A percentile compares a stretch with the other conserved stretches of the same genome.
Conservation (phyloP, 1,140 invertebrate species). For the Drosophila nannoptera region DNA sequence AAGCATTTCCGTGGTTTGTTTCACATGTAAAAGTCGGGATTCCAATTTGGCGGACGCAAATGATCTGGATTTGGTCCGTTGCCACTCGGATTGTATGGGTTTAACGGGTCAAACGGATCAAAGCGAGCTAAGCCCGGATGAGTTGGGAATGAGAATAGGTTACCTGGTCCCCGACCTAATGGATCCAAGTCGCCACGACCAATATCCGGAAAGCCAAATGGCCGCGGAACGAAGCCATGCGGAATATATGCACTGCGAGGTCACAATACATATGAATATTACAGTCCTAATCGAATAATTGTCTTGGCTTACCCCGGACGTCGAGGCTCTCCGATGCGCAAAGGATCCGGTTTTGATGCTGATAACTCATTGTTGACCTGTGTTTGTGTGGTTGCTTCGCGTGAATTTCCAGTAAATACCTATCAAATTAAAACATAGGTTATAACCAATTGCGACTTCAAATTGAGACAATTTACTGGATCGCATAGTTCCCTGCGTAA, state of each 20-base stretch:
- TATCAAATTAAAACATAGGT: background rate
- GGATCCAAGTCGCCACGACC: constrained; percentile 88
- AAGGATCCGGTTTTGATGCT: constrained; percentile 37
- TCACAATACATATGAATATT: background rate
- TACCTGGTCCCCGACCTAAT: constrained; percentile 84
- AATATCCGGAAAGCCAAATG: constrained; percentile 80
- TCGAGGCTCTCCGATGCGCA: constrained; percentile 63
- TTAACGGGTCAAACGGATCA: constrained; percentile 88
- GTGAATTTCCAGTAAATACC: constrained; percentile 67
- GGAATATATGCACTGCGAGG: constrained; percentile 45
- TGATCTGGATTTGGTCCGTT: constrained; percentile 85
- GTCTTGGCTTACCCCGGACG: constrained; percentile 48
- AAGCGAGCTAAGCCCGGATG: constrained; percentile 82
- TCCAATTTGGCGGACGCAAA: constrained; percentile 81
- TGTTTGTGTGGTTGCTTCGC: constrained; percentile 67
- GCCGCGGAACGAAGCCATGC: constrained; percentile 57
- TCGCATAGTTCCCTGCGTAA: constrained; percentile 80
- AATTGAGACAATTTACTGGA: constrained; percentile 54
- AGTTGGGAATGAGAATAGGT: constrained; percentile 83
- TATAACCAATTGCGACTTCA: no score
- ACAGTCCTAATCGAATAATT: no score
- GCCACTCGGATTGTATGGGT: constrained; percentile 71
- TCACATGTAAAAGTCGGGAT: constrained; percentile 69
- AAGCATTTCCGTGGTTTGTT: background rate
- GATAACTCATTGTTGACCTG: constrained; percentile 14